Evolutionary conservation across 1,140 invertebrate genomes (phyloP), one percentile per base, ranked within the genome.

Genomic region (Chlorops oryzae): DNA sequence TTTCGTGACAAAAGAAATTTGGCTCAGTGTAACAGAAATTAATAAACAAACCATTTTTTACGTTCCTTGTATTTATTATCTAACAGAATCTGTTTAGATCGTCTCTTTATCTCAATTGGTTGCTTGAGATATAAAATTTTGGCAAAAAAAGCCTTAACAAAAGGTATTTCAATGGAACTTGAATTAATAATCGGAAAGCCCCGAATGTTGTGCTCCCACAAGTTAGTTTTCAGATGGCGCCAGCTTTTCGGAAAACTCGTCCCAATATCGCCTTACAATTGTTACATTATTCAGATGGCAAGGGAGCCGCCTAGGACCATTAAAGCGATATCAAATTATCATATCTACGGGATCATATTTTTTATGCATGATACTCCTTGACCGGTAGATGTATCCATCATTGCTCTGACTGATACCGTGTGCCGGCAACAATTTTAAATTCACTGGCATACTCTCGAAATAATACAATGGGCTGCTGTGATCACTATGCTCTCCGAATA

Each of bases 21-120:
- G n/a, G 24, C 65, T 63, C 0, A 65, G 65, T 1, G 61, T 46
- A 2, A 77, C 78, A 37, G 78, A 79, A 47, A 78, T 80, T 1
- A 81, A 55, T 78, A 81, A 80, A 13, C 62, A 66, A 0, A 59
- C 46, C 0, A 76, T 78, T 23, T 75, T 3, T 3, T 2, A 9
- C 46, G 49, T n/a, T 48, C 50, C 28, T 65, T 65, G 5, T 61
- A 56, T 20, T 41, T 1, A 13, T 63, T n/a, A n/a, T n/a, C n/a
- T n/a, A n/a, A n/a, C n/a, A n/a, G n/a, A n/a, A n/a, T n/a, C n/a
- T n/a, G n/a, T n/a, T n/a, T n/a, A n/a, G n/a, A n/a, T n/a, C n/a
- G n/a, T n/a, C n/a, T n/a, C n/a, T n/a, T n/a, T n/a, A 15, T n/a
- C 63, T 65, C 0, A 27, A 5, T 6, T 54, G 46, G 22, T 65